phyloP scores from a whole-genome alignment of 2,888 invertebrate species.

The Idaea dimidiata region DNA sequence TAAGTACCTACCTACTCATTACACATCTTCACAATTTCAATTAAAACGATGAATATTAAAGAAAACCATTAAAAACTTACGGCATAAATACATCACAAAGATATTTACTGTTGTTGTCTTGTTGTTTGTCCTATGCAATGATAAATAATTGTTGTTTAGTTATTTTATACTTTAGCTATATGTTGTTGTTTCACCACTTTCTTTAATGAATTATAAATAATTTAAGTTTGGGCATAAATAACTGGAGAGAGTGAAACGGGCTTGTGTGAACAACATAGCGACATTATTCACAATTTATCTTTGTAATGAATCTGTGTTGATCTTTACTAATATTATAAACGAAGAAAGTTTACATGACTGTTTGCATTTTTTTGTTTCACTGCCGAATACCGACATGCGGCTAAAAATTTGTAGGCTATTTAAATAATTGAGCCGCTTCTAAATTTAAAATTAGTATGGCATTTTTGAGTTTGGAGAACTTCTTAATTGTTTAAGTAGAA shows the following conservation, averaged over 20 bases:
- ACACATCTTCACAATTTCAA: slow-evolving; percentile 2
- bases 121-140: slow-evolving; percentile 38
- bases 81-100: slow-evolving; percentile 50
- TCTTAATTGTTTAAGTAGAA: too few relatives aligned
- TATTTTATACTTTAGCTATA: neutral
- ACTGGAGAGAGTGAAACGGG: neutral
- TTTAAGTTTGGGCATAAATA: neutral
- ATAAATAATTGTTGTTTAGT: slow-evolving; percentile 16
- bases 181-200: slow-evolving; percentile 7
- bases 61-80: slow-evolving; percentile 24
- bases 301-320: too few relatives aligned
- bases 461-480: too few relatives aligned
- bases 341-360: too few relatives aligned
- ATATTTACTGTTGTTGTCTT: slow-evolving; percentile 47
- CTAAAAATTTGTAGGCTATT: too few relatives aligned
- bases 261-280: neutral
- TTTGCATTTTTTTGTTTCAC: too few relatives aligned
- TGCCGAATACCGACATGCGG: too few relatives aligned
- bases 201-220: slow-evolving; percentile 1
- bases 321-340: too few relatives aligned
- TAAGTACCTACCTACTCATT: neutral
- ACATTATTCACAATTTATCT: neutral
- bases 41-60: slow-evolving; percentile 6
- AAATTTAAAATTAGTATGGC: too few relatives aligned
- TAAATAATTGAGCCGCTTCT: too few relatives aligned